phyloP scores from a whole-genome alignment of 2,888 invertebrate species.

The Tenthredo distinguenda region DNA sequence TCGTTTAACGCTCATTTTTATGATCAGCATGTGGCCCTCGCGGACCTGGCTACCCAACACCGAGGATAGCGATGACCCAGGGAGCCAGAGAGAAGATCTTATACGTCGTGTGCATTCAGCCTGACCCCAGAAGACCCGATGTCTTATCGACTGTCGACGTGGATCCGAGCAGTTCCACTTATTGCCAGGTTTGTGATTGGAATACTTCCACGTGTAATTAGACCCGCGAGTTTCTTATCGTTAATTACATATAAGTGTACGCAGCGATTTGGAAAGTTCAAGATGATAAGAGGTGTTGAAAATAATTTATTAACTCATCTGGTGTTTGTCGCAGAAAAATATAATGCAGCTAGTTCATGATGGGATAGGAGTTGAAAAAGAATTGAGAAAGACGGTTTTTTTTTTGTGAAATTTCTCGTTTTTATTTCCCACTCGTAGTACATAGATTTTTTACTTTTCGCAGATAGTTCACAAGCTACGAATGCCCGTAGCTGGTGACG shows the following conservation, averaged over 20 bases:
- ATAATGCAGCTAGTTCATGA: neutral
- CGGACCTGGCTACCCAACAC: conserved; percentile 90
- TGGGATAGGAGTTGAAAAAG: no score
- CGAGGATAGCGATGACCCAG: conserved; percentile 89
- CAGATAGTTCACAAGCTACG: conserved; percentile 93
- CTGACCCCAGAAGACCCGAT: conserved; percentile 88
- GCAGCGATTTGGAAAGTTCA: neutral
- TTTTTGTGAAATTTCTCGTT: neutral
- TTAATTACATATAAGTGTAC: neutral
- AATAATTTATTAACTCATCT: neutral
- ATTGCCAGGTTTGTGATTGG: conserved; percentile 84
- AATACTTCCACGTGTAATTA: neutral
- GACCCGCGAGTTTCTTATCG: neutral
- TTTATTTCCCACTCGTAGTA: neutral
- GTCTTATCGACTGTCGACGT: conserved; percentile 95
- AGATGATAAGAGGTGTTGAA: neutral
- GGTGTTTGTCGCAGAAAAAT: neutral
- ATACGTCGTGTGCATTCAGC: conserved; percentile 94
- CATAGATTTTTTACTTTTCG: no score
- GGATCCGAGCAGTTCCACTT: conserved; percentile 91
- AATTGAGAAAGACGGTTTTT: no score
- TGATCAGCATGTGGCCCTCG: conserved; percentile 60
- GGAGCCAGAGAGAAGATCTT: conserved; percentile 92
- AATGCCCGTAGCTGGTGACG: conserved; percentile 89
- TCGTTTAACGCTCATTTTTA: neutral